Evolutionary conservation across 2,797 vertebrate species (phyloP).

Genomic region (Peromyscus attwateri): DNA sequence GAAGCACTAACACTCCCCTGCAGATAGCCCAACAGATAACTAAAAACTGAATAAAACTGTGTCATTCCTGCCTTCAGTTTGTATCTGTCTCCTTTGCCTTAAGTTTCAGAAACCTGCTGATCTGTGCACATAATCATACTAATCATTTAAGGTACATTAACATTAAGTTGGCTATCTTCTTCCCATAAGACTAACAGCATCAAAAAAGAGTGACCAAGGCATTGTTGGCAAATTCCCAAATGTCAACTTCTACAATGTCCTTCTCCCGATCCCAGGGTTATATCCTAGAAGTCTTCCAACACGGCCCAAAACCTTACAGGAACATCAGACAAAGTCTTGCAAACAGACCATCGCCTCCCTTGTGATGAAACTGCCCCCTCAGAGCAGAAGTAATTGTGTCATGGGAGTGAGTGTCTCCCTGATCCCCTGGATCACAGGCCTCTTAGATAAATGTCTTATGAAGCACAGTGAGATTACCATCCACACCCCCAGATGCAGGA

Average conservation of each 20-base stretch:
- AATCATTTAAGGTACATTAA: background rate
- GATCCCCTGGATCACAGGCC: background rate
- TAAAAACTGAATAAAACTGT: background rate
- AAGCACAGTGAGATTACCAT: background rate
- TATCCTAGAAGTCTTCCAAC: background rate
- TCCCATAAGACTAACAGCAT: background rate
- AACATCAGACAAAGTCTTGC: background rate
- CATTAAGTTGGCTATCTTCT: too few species aligned
- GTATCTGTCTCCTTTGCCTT: background rate
- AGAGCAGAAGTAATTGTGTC: background rate
- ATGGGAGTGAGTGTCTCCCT: background rate
- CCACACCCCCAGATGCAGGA: background rate
- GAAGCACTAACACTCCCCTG: background rate
- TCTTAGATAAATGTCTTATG: background rate
- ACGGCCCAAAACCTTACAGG: background rate
- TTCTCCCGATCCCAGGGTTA: background rate
- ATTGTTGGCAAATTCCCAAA: background rate
- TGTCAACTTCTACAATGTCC: background rate
- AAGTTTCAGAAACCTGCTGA: background rate
- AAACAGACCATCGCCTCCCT: background rate
- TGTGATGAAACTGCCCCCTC: background rate
- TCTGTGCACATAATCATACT: background rate
- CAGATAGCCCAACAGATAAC: background rate
- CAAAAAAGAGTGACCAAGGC: background rate
- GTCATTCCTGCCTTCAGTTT: background rate